phyloP scores from a whole-genome alignment of 1,140 invertebrate genomes.

The Philaenus spumarius region DNA sequence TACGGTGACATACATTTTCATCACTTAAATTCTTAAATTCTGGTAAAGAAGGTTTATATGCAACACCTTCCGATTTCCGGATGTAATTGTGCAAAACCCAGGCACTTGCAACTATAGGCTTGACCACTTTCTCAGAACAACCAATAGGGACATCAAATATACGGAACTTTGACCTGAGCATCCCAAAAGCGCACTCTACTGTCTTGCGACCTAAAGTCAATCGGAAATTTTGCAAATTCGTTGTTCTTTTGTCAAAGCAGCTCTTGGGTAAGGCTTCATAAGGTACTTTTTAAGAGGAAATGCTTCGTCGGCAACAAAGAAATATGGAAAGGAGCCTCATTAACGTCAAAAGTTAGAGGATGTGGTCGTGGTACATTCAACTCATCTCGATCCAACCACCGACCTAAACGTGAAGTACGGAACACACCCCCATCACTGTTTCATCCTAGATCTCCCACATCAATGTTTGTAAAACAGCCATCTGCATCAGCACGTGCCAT shows the following conservation, averaged over 20 bases:
- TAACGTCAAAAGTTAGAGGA: no score
- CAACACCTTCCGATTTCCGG: conserved; percentile 8
- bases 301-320: conserved; percentile 30
- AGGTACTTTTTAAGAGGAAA: conserved; percentile 22
- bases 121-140: conserved; percentile 5
- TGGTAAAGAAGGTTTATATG: not conserved
- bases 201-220: conserved; percentile 14
- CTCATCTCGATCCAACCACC: conserved; percentile 9
- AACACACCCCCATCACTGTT: conserved; percentile 32
- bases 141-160: conserved; percentile 6
- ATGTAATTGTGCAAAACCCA: conserved; percentile 11
- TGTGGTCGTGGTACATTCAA: conserved; percentile 16
- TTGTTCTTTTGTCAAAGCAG: conserved; percentile 11
- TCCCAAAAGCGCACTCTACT: conserved; percentile 19
- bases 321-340: no score
- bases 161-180: conserved; percentile 10
- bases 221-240: conserved; percentile 23
- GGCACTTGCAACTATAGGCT: conserved; percentile 5
- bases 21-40: not conserved
- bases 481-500: conserved; percentile 35
- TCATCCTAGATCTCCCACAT: conserved; percentile 32
- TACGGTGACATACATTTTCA: conserved; percentile 7
- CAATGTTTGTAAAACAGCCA: conserved; percentile 33
- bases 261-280: conserved; percentile 26
- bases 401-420: conserved; percentile 22